Conservation (phyloP, 1,140 invertebrate species). For the Ladona fulva region DNA sequence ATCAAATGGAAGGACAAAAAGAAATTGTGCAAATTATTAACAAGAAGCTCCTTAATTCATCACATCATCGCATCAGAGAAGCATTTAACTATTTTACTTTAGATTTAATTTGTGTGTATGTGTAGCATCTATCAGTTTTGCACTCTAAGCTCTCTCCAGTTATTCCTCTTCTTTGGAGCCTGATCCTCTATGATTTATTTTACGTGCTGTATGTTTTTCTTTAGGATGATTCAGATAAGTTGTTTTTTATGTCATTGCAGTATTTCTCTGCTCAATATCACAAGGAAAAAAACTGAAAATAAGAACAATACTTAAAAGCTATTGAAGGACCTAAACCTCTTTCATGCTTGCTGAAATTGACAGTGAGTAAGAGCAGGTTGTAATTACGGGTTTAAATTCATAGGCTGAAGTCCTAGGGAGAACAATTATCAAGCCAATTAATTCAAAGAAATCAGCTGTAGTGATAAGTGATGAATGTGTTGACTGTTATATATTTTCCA, state of each 20-base stretch:
- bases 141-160: too few species aligned
- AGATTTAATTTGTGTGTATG: too few species aligned
- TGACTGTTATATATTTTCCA: neutral
- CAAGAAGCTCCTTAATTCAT: too few species aligned
- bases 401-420: neutral
- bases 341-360: neutral
- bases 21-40: too few species aligned
- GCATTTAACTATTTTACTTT: too few species aligned
- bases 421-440: constrained; percentile 3
- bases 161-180: too few species aligned
- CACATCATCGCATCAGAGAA: too few species aligned
- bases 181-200: too few species aligned
- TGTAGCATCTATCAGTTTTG: too few species aligned
- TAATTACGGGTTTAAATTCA: constrained; percentile 10
- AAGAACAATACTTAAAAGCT: constrained; percentile 2
- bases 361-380: neutral
- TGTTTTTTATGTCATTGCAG: neutral
- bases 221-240: neutral
- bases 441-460: neutral
- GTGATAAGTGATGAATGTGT: constrained; percentile 5
- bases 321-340: constrained; percentile 5
- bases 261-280: neutral
- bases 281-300: neutral
- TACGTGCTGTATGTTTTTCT: too few species aligned
- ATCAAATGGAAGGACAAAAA: neutral